A percentile compares a stretch with the other conserved stretches of the same genome.
Conservation (phyloP, 2,113 vertebrate genomes). For the Fregata magnificens region DNA sequence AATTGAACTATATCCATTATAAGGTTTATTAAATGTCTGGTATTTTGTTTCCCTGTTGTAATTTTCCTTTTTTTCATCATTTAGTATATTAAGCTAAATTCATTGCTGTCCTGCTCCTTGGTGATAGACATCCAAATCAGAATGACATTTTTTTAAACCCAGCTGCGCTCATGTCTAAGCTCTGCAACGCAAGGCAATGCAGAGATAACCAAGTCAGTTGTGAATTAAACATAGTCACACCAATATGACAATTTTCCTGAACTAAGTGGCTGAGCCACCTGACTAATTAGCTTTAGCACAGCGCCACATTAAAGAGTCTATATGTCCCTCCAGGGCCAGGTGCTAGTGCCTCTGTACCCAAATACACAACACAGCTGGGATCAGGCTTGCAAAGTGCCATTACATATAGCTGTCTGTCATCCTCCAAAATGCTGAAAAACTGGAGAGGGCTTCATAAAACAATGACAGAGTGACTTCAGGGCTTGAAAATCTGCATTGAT, state of each 20-base stretch:
- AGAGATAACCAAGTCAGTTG: background rate
- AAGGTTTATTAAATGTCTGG: background rate
- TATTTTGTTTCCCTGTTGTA: background rate
- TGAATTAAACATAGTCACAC: background rate
- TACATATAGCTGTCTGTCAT: background rate
- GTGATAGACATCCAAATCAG: background rate
- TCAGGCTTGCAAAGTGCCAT: background rate
- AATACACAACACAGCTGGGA: background rate
- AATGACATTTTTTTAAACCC: background rate
- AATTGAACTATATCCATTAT: background rate
- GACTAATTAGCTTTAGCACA: background rate
- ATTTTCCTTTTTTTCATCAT: background rate
- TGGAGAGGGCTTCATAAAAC: background rate
- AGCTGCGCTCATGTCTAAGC: background rate
- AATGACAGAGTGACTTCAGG: background rate
- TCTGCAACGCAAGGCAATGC: background rate
- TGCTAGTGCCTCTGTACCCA: background rate
- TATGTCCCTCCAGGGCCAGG: background rate
- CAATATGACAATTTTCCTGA: background rate
- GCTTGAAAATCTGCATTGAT: background rate
- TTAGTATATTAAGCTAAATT: background rate
- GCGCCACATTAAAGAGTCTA: background rate
- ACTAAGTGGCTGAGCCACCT: background rate
- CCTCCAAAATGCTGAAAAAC: background rate
- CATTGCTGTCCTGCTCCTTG: background rate